Base-by-base conservation (phyloP, 2,888 invertebrate genomes). In the Drosophila subquinaria region DNA sequence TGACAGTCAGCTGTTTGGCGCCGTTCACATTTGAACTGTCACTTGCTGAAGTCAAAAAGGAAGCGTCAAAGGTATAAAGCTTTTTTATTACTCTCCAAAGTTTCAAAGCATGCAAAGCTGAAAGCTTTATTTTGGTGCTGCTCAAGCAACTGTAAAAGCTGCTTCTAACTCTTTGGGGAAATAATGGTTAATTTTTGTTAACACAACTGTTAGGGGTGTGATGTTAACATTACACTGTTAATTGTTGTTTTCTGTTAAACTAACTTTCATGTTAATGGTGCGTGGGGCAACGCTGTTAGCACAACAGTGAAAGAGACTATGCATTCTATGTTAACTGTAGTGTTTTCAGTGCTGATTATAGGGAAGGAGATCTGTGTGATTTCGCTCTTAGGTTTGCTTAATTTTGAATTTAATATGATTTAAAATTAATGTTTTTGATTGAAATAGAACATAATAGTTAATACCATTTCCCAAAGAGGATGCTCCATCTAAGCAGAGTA, bases 1-100 rank as follows among this genome's bases (percentile, higher is more conserved):
- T 88, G 82, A 85, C 88, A 88, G 57, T 84, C 82, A 83, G 82
- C 81, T 81, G 84, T 67, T 62, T 57, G 38, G 38, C 57, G 53
- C 43, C 42, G 35, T 51, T 56, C 47, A 52, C 51, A 65, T 55
- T 62, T 30, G 66, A 70, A 48, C 65, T 80, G 77, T 66, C 74
- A 74, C 36, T 67, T 45, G 55, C 36, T 47, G 55, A 66, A 86
- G 80, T 81, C 60, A 69, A 79, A 53, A 71, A 67, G 76, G 73
- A 81, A 82, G 73, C 65, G 43, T 47, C 42, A 61, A 73, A 50
- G 42, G 30, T 5, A 9, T 1, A 17, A 30, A 64, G 79, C 79
- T 76, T 51, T 50, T 17, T 51, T 15, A 30, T 20, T 42, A 57
- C 55, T 33, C 40, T 20, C 48, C 10, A 35, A 57, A 52, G 23